These are phyloP conservation scores for Ceyx melanurus DNA, from an alignment of 2,113 vertebrate genomes.

Conservation along the genomic window DNA sequence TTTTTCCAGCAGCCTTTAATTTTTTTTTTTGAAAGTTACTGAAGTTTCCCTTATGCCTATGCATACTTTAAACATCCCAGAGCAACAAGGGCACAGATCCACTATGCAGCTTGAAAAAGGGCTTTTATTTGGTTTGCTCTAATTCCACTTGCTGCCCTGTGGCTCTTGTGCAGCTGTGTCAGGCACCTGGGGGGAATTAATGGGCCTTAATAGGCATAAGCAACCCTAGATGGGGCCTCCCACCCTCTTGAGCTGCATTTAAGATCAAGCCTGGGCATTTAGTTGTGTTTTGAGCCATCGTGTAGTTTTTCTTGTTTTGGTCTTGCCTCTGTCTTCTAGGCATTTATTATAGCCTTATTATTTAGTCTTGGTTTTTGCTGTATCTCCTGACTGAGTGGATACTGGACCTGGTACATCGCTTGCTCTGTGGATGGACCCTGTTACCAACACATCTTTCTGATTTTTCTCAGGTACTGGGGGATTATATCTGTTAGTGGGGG, in stretches of 20 bases:
- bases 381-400: accelerated
- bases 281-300: not conserved
- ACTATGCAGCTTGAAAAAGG: not conserved
- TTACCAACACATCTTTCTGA: not conserved
- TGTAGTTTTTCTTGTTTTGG: not conserved
- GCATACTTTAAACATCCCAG: not conserved
- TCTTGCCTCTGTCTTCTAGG: not conserved
- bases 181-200: not conserved
- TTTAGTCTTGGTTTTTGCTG: not conserved
- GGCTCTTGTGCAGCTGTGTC: not conserved
- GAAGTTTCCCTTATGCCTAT: accelerated
- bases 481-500: not conserved
- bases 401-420: not conserved
- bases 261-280: not conserved
- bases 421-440: not conserved
- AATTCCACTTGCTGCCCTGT: not conserved
- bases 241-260: not conserved
- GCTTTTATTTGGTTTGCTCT: not conserved
- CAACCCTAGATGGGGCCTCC: not conserved
- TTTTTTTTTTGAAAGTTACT: not conserved
- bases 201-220: not conserved
- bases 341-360: accelerated
- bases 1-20: not conserved
- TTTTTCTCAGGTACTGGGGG: not conserved
- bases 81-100: not conserved